A percentile compares a stretch with the other conserved stretches of the same genome.
Evolutionary conservation across 1,140 invertebrate species (phyloP).

Genomic region (Lepidurus arcticus): DNA sequence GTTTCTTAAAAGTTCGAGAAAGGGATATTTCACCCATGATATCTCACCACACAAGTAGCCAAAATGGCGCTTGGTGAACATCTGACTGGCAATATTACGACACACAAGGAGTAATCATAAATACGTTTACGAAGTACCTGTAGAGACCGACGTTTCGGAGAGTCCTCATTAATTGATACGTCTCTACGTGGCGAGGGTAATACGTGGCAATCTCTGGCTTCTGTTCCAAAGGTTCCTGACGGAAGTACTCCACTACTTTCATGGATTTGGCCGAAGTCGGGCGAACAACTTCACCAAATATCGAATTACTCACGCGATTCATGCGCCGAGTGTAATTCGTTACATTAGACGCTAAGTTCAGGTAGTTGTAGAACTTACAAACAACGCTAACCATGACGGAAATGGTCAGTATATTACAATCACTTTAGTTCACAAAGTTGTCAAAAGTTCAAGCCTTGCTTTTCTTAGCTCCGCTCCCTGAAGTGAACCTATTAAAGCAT

Average conservation of each 20-base stretch:
- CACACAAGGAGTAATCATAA: background rate
- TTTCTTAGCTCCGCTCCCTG: too few relatives aligned
- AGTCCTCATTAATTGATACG: constrained; percentile 60
- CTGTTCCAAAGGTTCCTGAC: constrained; percentile 65
- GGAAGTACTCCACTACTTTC: constrained; percentile 67
- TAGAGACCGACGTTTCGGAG: constrained; percentile 71
- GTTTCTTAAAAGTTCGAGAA: constrained; percentile 3
- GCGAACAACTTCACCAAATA: constrained; percentile 81
- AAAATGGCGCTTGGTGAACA: background rate
- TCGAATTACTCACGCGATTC: constrained; percentile 75
- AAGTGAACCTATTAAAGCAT: too few relatives aligned
- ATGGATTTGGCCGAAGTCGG: constrained; percentile 65
- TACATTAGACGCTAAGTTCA: constrained; percentile 38
- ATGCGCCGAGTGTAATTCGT: constrained; percentile 78
- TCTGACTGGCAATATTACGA: background rate
- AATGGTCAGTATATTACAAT: background rate
- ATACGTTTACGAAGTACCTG: constrained; percentile 37
- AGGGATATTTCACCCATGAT: background rate
- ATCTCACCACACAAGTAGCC: background rate
- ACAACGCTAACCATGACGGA: constrained; percentile 11
- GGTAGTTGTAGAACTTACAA: constrained; percentile 33
- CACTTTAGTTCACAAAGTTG: background rate
- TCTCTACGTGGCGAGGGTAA: constrained; percentile 79
- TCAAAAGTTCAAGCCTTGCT: background rate
- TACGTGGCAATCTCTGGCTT: constrained; percentile 68